Evolutionary conservation across 2,797 vertebrate genomes (phyloP), one percentile per base, ranked within the genome.

Genomic region (Enteromius trimaculatus): DNA sequence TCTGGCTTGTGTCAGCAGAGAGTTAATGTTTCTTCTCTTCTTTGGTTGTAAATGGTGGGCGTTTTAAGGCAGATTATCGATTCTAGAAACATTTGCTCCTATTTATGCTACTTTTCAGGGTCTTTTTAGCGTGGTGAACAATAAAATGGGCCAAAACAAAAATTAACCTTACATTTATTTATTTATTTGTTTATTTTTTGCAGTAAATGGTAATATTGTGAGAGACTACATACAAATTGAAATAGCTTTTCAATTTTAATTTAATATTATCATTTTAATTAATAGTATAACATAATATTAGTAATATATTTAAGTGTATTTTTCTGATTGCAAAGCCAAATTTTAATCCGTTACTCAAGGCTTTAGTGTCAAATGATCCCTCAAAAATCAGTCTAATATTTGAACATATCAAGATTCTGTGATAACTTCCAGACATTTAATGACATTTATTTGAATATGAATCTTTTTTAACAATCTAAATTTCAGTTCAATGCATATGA

Each of bases 1-100:
- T 83, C 72, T 23, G 58, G 7, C 11, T 23, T 81, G 26, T 31
- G 26, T 81, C 60, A 23, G 79, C 31, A 17, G 17, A 55, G 69
- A 64, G 44, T 84, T n/a, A 26, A 31, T 75, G 68, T 34, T 77
- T 80, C 44, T 44, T 23, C 47, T 29, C 19, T 16, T 31, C 13
- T 80, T 42, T 23, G 7, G 3, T 55, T 34, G 29, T 23, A 34
- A 64, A 11, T 11, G 80, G 58, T 29, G 31, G 13, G 31, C 2
- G 44, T 55, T 19, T 53, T 62, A 5, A 44, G 31, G 23, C n/a
- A 47, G 19, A 21, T 26, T 16, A 44, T 60, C 3, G 1, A 71
- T 62, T 69, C 0, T 55, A 42, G 19, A 55, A 79, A 39, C 13
- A 1, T 68, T 29, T 39, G 47, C 19, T 39, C 8, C 26, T 31